These are phyloP conservation scores for Semnornis frantzii DNA, from an alignment of 2,113 vertebrate species.

Conservation along the genomic window DNA sequence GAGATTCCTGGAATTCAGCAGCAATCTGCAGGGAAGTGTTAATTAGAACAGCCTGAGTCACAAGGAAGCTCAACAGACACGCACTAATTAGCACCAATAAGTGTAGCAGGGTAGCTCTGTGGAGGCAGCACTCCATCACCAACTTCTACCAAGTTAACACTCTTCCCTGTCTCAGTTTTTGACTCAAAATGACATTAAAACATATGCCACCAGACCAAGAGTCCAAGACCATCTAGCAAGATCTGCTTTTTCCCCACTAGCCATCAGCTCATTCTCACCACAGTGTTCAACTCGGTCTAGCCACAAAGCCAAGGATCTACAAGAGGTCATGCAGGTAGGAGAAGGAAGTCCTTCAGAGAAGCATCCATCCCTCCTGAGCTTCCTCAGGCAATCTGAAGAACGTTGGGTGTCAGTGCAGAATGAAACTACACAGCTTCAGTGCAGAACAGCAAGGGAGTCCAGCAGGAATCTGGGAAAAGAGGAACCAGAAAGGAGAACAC, in stretches of 20 bases:
- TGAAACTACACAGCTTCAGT: not conserved
- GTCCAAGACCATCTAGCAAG: not conserved
- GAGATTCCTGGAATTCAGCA: constrained; percentile 54
- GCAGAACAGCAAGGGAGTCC: not conserved
- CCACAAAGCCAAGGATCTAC: not conserved
- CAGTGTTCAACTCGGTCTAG: not conserved
- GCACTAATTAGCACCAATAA: constrained; percentile 48
- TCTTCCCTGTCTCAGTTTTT: not conserved
- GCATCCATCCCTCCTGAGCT: not conserved
- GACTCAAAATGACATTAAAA: constrained; percentile 33
- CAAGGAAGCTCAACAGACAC: constrained; percentile 42
- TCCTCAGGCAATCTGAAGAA: not conserved
- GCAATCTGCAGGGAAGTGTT: constrained; percentile 42
- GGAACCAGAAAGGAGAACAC: not conserved
- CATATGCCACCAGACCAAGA: not conserved
- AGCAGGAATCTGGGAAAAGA: not conserved
- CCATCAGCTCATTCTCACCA: not conserved
- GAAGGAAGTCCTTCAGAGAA: not conserved
- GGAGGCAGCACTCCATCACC: not conserved
- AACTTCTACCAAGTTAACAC: not conserved
- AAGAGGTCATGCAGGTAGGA: not conserved
- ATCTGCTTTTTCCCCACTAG: not conserved
- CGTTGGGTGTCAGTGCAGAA: not conserved
- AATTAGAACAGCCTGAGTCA: constrained; percentile 56
- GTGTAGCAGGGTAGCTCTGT: not conserved